Evolutionary conservation across 2,113 vertebrate species (phyloP), one percentile per base, ranked within the genome.

Genomic region (Poeciliopsis retropinna): DNA sequence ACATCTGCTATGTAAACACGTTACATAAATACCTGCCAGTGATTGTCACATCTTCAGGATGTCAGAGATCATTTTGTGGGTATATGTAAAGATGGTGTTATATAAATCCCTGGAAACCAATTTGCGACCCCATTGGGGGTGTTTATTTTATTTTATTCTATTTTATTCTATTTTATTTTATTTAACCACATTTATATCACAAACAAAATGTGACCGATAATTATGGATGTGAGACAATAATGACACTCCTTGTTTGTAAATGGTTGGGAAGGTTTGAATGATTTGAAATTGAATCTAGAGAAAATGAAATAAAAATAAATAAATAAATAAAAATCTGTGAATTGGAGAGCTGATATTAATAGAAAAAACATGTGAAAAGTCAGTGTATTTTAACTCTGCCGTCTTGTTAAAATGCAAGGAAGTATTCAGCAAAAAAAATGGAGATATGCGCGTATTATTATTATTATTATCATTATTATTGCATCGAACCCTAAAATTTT

Each of bases 41-140:
- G 88, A 90, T 88, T 88, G 80, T 83, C 82, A 37, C 64, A 85
- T 75, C 64, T 61, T 31, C 57, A 72, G 73, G 78, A 80, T 86
- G 82, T 88, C 85, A 85, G 70, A 66, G 83, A 86, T 76, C 73
- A 75, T 74, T 79, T 69, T 5, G 62, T 86, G 77, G 70, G 75
- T 39, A 84, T 76, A 77, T 72, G 76, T 73, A 78, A 75, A 67
- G 51, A 70, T 5, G 4, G 54, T 25, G 60, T 87, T 87, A 82
- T 69, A 51, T 87, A 86, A 88, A 83, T 60, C 64, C 72, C 32
- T 1, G 9, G 19, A 78, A 76, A 88, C 83, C 51, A 73, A 80
- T 64, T 51, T 75, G 47, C 54, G 72, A 66, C 80, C 75, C 1
- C 8, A 22, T 72, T 73, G 34, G 28, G 32, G 1, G 1, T 34